Base-by-base conservation (phyloP, 2,888 invertebrate species). In the Vannuccia rotundouncinata region DNA sequence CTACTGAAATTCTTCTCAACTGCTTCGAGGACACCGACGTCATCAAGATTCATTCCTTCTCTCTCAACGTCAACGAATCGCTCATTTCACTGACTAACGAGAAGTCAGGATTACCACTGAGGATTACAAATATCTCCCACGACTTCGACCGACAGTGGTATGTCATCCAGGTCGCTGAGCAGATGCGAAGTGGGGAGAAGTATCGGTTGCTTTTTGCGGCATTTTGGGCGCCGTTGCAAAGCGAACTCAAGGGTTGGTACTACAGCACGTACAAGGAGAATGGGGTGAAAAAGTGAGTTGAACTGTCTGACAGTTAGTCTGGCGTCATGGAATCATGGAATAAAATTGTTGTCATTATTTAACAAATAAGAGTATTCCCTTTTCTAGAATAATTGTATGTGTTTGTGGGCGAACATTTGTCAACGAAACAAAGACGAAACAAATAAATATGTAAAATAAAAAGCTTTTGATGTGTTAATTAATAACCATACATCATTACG, bases 91-190 rank as follows among this genome's bases (percentile, higher is more conserved):
- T 79, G 1, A 25, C 29, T 5, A 1, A n/a, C 2, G 75, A 76
- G 5, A 1, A 2, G 30, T 1, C 13, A 10, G 29, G 13, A 13
- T n/a, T 2, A 10, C 75, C 29, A 10, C 75, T 78, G 5, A 5
- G 17, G 76, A 59, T 78, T 17, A 76, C n/a, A 95, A 95, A 79
- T 28, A 25, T 78, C 29, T 28, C 78, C 29, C 80, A 79, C 79
- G 79, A 79, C 79, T 2, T 25, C 29, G 29, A 80, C 0, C 79
- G 79, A 13, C 79, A 79, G 79, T 79, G 79, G 79, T 79, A 79
- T 31, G 25, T 31, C 31, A 79, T 79, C 31, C 77, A 80, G 10
- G 0, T 79, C 2, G 31, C 29, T 17, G 79, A 79, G 22, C 5
- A 22, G 0, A 17, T 79, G 1, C 27, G 1, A 0, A 29, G n/a